Base-by-base conservation (phyloP, 2,797 vertebrate species). In the Oreochromis grahami region DNA sequence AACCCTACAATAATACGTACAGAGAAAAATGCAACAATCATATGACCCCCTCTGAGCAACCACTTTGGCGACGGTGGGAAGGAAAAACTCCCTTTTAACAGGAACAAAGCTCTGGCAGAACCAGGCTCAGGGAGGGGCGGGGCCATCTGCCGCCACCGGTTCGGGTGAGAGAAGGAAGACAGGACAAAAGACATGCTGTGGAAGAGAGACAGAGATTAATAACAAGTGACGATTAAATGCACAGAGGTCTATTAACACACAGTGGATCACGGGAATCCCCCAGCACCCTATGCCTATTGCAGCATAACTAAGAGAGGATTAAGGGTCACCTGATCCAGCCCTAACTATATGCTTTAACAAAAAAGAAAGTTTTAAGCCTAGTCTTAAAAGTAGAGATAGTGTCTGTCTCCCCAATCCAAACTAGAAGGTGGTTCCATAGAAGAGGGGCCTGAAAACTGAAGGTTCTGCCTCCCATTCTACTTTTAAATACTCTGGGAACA, bases 51-150 rank as follows among this genome's bases (percentile, higher is more conserved):
- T 32, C 6, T 19, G 15, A 32, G 8, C 56, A 58, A 58, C 29
- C 29, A 34, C 29, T 58, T 19, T 58, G 56, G 29, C 8, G 3
- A 58, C 0, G 0, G 56, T 58, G 8, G 15, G 56, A 58, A 58
- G 26, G 14, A 32, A 15, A 56, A 56, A 29, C 26, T 56, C 14
- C 8, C 53, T 8, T 26, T 55, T 26, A 55, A 55, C 53, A 55
- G 24, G 53, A 56, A 58, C 29, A 19, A 58, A 58, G 29, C 29
- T 58, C 29, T 15, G 4, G 6, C 56, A 58, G 0, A 58, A 58
- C 56, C 29, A 58, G 29, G 56, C 8, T 58, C 56, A 0, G 0
- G 14, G 7, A 56, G 26, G 7, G 53, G 1, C 0, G 24, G 14
- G 24, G 14, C 7, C 14, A 56, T 56, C 55, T 58, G 2, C 26